Evolutionary conservation across 2,113 vertebrate species (phyloP).

Genomic region (Rafetus swinhoei): DNA sequence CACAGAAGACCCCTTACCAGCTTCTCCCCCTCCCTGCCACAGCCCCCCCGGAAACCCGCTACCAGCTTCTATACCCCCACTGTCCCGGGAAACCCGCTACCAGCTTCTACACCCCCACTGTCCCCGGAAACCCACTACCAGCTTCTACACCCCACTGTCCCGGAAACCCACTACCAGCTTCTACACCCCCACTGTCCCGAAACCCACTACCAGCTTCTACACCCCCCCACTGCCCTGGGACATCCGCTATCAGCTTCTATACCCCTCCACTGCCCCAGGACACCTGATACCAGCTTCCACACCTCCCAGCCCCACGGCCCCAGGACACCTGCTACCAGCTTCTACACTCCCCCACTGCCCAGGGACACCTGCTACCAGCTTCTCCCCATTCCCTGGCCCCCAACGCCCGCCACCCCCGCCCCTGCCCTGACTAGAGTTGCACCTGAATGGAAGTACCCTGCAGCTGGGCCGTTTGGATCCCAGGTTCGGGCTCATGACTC

Average conservation of each 20-base stretch:
- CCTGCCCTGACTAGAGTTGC: neutral
- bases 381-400: fast-evolving
- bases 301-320: no score
- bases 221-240: no score
- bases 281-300: no score
- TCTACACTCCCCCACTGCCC: neutral
- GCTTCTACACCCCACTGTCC: fast-evolving
- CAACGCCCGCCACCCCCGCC: neutral
- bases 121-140: neutral
- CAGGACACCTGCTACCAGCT: fast-evolving
- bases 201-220: neutral
- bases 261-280: no score
- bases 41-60: neutral
- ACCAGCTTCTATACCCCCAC: no score
- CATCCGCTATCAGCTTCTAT: no score
- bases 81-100: fast-evolving
- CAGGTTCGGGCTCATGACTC: neutral
- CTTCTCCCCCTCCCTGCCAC: neutral
- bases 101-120: neutral
- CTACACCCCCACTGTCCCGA: no score
- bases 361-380: neutral
- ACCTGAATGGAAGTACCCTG: neutral
- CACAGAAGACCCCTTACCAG: neutral
- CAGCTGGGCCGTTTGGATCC: neutral
- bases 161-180: no score